These are phyloP conservation scores for Rotaria socialis DNA, from an alignment of 2,888 invertebrate species.

Conservation along the genomic window DNA sequence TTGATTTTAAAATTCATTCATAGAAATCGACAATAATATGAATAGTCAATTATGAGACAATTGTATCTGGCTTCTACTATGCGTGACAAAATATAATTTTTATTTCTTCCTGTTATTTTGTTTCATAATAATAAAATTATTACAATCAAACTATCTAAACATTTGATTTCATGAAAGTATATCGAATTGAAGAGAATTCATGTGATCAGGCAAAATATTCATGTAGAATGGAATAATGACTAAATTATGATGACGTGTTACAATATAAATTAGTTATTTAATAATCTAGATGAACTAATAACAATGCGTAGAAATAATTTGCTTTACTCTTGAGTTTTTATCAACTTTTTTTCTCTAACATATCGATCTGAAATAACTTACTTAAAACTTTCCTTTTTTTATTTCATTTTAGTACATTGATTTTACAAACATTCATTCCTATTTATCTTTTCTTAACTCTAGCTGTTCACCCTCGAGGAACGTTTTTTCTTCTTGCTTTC, in stretches of 20 bases:
- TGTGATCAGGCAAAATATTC: too few species aligned
- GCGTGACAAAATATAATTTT: too few species aligned
- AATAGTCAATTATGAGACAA: background rate
- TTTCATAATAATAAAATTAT: too few species aligned
- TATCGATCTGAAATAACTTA: background rate
- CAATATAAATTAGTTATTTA: background rate
- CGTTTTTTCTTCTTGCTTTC: background rate
- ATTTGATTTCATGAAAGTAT: too few species aligned
- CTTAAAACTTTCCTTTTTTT: too few species aligned
- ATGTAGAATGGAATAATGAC: background rate
- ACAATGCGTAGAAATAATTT: background rate
- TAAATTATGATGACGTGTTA: background rate
- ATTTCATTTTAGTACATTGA: too few species aligned
- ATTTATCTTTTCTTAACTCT: background rate
- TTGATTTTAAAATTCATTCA: background rate
- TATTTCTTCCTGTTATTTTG: too few species aligned
- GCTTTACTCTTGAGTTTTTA: background rate
- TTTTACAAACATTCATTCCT: background rate
- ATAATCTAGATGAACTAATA: background rate
- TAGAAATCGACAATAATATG: background rate
- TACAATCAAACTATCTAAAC: too few species aligned
- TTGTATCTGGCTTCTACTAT: background rate
- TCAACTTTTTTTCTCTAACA: background rate
- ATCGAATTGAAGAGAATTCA: too few species aligned
- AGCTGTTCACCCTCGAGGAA: background rate